phyloP scores from a whole-genome alignment of 2,888 invertebrate genomes.

The Eilema griseolum region DNA sequence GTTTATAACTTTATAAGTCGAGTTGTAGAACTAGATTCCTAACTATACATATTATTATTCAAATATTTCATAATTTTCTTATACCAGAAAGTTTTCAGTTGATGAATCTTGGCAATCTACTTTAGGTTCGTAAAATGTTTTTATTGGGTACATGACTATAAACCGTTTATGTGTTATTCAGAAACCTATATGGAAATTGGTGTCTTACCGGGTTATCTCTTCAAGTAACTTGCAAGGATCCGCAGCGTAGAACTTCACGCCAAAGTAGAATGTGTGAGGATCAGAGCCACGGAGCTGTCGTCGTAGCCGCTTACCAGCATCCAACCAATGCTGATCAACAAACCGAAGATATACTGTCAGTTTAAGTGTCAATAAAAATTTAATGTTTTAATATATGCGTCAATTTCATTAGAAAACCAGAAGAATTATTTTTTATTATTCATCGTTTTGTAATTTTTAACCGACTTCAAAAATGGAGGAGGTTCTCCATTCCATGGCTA shows the following conservation, averaged over 20 bases:
- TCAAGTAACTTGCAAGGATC: constrained; percentile 98
- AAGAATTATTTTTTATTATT: too few relatives aligned
- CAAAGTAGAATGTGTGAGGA: constrained; percentile 96
- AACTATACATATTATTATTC: too few relatives aligned
- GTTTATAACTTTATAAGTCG: too few relatives aligned
- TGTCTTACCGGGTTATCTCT: constrained; percentile 95
- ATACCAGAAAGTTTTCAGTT: not conserved
- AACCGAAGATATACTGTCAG: not conserved
- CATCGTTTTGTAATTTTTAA: too few relatives aligned
- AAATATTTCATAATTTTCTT: not conserved
- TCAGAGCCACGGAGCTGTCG: constrained; percentile 94
- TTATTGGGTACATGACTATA: not conserved
- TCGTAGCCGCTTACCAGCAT: constrained; percentile 95
- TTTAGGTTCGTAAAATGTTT: not conserved
- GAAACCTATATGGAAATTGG: not conserved
- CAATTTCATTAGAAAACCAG: too few relatives aligned
- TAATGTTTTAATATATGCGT: not conserved
- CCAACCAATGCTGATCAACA: constrained; percentile 94
- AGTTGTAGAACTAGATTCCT: too few relatives aligned
- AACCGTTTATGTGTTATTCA: not conserved
- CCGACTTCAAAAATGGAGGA: too few relatives aligned
- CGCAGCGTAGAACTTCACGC: constrained; percentile 98
- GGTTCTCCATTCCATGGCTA: too few relatives aligned
- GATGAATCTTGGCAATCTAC: not conserved
- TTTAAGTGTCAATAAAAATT: not conserved